Evolutionary conservation across 2,113 vertebrate genomes (phyloP).

Genomic region (Triplophysa siluroides): DNA sequence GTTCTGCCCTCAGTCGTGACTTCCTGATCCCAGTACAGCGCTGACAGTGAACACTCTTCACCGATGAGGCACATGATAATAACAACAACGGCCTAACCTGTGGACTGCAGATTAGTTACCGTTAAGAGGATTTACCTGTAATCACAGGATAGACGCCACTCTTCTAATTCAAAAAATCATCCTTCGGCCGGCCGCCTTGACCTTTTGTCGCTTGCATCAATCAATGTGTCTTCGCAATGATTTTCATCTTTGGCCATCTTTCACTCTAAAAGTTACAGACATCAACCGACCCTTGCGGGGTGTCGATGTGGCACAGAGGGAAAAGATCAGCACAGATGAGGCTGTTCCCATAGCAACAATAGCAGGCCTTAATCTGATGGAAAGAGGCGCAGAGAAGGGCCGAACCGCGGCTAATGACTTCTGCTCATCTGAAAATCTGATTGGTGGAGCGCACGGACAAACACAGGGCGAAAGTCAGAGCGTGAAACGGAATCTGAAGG

Average conservation of each 20-base stretch:
- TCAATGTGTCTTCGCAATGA: background rate
- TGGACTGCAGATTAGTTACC: constrained; percentile 18
- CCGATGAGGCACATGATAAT: background rate
- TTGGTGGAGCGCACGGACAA: background rate
- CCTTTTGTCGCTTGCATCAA: constrained; percentile 12
- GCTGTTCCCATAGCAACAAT: constrained; percentile 48
- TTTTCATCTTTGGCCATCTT: too few relatives aligned
- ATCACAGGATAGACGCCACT: constrained; percentile 29
- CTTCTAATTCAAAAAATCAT: constrained; percentile 41
- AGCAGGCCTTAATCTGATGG: constrained; percentile 3
- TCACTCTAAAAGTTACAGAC: background rate
- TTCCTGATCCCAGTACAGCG: background rate
- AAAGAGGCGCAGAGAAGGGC: background rate
- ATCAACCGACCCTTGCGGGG: background rate
- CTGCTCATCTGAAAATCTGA: background rate
- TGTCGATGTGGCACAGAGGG: background rate
- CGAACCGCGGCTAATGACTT: background rate
- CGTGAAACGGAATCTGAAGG: constrained; percentile 11
- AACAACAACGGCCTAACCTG: constrained; percentile 16
- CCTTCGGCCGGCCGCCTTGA: constrained; percentile 27
- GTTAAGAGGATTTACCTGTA: constrained; percentile 34
- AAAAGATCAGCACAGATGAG: constrained; percentile 35
- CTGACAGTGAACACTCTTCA: background rate
- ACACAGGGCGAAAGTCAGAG: background rate
- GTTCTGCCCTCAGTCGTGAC: background rate